These are phyloP conservation scores for Ceryle rudis DNA, from an alignment of 2,797 vertebrate species.

Conservation along the genomic window DNA sequence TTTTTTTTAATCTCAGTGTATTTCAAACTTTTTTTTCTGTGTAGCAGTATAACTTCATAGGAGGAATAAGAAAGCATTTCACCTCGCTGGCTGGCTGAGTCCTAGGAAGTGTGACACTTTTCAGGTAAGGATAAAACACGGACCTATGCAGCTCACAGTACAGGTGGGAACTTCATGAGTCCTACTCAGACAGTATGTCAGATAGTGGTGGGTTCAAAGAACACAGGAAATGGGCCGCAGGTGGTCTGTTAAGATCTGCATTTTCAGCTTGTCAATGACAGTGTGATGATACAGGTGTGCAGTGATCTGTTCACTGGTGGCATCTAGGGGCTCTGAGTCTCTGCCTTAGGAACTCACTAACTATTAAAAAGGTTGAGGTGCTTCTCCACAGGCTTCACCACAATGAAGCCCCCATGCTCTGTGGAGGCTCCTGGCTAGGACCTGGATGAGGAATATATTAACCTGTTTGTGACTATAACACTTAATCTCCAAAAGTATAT, in stretches of 20 bases:
- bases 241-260: not conserved
- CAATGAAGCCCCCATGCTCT: not conserved
- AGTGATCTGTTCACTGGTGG: not conserved
- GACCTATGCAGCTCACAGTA: not conserved
- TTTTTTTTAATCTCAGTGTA: not conserved
- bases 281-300: not conserved
- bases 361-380: not conserved
- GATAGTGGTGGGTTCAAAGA: not conserved
- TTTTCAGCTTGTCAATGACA: not conserved
- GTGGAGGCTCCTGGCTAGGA: not conserved
- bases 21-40: not conserved
- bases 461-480: not conserved
- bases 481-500: not conserved
- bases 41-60: not conserved
- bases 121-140: not conserved
- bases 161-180: not conserved
- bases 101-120: not conserved
- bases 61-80: not conserved
- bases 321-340: not conserved
- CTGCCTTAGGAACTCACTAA: not conserved
- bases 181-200: not conserved
- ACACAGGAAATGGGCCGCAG: not conserved
- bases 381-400: not conserved
- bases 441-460: not conserved
- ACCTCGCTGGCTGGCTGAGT: not conserved